Evolutionary conservation across 2,113 vertebrate species (phyloP).

Genomic region (Lichenostomus cassidix): DNA sequence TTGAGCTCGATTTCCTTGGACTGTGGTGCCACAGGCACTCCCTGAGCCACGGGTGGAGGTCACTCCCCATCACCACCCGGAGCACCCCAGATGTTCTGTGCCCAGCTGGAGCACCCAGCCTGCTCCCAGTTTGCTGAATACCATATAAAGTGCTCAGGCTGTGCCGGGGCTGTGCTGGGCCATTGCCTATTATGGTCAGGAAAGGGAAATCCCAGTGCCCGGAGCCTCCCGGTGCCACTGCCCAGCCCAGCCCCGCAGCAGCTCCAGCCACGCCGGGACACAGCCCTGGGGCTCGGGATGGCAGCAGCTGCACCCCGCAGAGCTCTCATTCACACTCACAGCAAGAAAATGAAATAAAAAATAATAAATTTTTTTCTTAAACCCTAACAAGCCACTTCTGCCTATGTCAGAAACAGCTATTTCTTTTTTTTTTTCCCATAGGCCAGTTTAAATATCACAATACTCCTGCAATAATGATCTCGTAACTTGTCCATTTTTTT

Average conservation of each 20-base stretch:
- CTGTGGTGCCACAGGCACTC: rapidly evolving
- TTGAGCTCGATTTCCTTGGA: background rate
- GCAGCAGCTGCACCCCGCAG: background rate
- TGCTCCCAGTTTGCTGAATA: background rate
- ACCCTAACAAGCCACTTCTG: background rate
- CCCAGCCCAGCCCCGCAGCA: background rate
- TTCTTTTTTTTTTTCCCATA: background rate
- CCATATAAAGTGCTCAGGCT: conserved; percentile 66
- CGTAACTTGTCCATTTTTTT: background rate
- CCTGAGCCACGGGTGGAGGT: background rate
- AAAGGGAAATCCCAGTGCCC: conserved; percentile 62
- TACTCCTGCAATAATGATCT: background rate
- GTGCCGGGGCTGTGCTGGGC: background rate
- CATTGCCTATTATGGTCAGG: conserved; percentile 77
- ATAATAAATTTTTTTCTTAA: no score
- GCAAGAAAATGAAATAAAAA: background rate
- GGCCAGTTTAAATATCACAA: background rate
- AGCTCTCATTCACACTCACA: background rate
- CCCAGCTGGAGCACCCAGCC: background rate
- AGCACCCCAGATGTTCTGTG: background rate
- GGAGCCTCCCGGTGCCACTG: background rate
- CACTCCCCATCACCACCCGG: background rate
- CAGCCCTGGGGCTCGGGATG: background rate
- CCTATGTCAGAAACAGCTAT: background rate
- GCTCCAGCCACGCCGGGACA: background rate